phyloP scores from a whole-genome alignment of 2,888 invertebrate species.

The Aricia artaxerxes region DNA sequence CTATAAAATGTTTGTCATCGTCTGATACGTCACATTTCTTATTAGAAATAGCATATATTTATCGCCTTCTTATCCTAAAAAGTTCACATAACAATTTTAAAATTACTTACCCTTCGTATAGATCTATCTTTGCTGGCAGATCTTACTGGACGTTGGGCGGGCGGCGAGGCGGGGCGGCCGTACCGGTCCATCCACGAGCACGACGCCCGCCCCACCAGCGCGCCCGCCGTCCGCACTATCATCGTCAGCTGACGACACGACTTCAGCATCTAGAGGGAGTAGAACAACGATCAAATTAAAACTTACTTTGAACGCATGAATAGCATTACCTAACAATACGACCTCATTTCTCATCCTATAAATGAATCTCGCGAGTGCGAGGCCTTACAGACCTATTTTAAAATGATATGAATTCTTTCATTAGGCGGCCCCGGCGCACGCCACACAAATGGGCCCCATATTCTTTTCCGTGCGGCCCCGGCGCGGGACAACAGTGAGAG shows the following conservation, averaged over 20 bases:
- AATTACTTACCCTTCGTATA: constrained; percentile 80
- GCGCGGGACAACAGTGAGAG: constrained; percentile 21
- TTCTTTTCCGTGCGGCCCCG: background rate
- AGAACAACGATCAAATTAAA: constrained; percentile 33
- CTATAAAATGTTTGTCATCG: too few species aligned
- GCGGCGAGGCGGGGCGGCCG: constrained; percentile 93
- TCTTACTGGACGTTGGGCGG: constrained; percentile 64
- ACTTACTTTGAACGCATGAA: background rate
- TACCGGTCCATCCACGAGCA: constrained; percentile 97
- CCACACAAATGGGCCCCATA: constrained; percentile 3
- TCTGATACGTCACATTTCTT: too few species aligned
- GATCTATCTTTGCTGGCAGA: constrained; percentile 83
- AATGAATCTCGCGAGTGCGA: background rate
- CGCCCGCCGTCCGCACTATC: constrained; percentile 91
- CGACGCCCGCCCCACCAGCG: constrained; percentile 88
- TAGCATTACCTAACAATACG: background rate
- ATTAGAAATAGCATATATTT: too few species aligned
- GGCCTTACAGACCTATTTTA: constrained; percentile 25
- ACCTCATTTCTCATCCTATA: background rate
- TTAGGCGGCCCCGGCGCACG: constrained; percentile 1
- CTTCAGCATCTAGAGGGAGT: constrained; percentile 87
- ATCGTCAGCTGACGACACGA: constrained; percentile 93
- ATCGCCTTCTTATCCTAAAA: too few species aligned
- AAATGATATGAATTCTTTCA: constrained; percentile 27
- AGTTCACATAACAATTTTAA: background rate